Percentiles rank a stretch among this genome's conserved stretches.
phyloP scores from a whole-genome alignment of 2,797 vertebrate species.

The Bovichtus diacanthus region DNA sequence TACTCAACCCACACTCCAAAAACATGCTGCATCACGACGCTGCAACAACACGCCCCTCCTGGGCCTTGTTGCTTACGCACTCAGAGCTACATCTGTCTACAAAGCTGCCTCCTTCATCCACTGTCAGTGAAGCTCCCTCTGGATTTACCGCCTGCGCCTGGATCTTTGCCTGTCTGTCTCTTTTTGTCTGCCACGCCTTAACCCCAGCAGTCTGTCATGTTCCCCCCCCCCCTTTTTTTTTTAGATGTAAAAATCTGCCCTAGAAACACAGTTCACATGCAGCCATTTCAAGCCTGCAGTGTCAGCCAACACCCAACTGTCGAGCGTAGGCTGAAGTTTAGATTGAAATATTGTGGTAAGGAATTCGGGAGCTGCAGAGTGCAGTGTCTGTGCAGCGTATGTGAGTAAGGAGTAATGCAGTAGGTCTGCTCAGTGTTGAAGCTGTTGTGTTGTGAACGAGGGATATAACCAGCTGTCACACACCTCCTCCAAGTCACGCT shows the following conservation, averaged over 20 bases:
- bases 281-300: slow-evolving; percentile 36
- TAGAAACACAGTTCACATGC: slow-evolving; percentile 38
- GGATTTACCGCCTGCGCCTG: slow-evolving; percentile 52
- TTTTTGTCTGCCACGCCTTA: slow-evolving; percentile 53
- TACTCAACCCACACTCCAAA: slow-evolving; percentile 35
- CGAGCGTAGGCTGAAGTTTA: slow-evolving; percentile 27
- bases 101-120: slow-evolving; percentile 67
- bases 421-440: slow-evolving; percentile 29
- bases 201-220: slow-evolving; percentile 29
- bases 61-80: slow-evolving; percentile 53
- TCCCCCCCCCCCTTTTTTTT: slow-evolving; percentile 7
- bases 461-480: slow-evolving; percentile 56
- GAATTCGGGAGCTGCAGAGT: slow-evolving; percentile 5
- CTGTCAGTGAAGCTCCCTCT: slow-evolving; percentile 57
- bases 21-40: slow-evolving; percentile 53
- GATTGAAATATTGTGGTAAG: slow-evolving; percentile 38
- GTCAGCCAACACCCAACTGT: slow-evolving; percentile 24
- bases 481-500: slow-evolving; percentile 67
- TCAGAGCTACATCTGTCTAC: slow-evolving; percentile 65
- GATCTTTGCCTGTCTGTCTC: slow-evolving; percentile 50
- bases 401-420: slow-evolving; percentile 41
- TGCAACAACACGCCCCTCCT: slow-evolving; percentile 38
- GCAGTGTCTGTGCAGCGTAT: slow-evolving; percentile 41
- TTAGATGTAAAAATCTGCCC: slow-evolving; percentile 36
- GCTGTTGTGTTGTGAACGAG: slow-evolving; percentile 42